Percentiles rank a stretch among this genome's conserved stretches.
These are phyloP conservation scores for Chironomus tepperi DNA, from an alignment of 1,140 invertebrate species.

Conservation along the genomic window DNA sequence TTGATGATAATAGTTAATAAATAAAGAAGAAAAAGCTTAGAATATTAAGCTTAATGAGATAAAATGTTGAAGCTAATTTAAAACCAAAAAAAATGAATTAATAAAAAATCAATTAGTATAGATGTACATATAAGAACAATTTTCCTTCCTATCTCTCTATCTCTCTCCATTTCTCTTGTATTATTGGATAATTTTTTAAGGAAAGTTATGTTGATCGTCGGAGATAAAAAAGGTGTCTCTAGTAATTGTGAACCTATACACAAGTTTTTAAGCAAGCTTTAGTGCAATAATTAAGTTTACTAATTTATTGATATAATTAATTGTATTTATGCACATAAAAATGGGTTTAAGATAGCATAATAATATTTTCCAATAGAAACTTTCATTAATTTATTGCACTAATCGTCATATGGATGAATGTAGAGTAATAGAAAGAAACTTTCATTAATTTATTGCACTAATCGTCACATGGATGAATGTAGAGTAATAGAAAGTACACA, in stretches of 20 bases:
- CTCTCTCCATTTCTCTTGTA: neutral
- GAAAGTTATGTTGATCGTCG: neutral
- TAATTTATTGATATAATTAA: neutral
- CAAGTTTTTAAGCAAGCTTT: neutral
- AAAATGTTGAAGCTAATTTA: constrained; percentile 13
- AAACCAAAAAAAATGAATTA: neutral
- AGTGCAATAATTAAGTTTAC: constrained; percentile 14
- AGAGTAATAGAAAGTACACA: neutral
- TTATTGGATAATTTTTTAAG: neutral
- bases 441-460: neutral
- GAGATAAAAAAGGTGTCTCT: no score
- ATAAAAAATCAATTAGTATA: neutral
- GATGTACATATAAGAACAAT: neutral
- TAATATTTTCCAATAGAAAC: no score
- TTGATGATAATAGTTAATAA: constrained; percentile 7
- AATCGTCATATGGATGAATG: neutral
- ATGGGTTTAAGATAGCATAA: neutral
- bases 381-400: neutral
- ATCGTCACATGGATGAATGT: neutral
- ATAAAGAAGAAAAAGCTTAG: neutral
- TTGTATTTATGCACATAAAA: neutral
- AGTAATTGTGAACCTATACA: no score
- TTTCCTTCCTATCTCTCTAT: neutral
- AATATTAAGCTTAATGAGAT: neutral
- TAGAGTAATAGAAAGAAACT: neutral